These are phyloP conservation scores for Sepioteuthis lessoniana DNA, from an alignment of 2,888 invertebrate genomes.

Conservation along the genomic window DNA sequence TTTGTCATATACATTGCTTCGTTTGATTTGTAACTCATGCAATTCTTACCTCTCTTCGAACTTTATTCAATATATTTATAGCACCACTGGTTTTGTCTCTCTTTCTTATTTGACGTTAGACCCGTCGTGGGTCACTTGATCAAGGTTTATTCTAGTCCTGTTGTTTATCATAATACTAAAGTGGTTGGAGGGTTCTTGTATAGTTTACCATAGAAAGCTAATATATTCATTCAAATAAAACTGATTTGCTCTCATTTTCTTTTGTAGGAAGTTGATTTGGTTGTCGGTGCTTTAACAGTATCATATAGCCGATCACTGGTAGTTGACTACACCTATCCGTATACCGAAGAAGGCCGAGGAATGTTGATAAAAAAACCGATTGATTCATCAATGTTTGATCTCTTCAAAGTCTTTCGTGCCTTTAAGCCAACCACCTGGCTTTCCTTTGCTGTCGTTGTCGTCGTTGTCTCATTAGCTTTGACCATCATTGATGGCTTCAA, in stretches of 20 bases:
- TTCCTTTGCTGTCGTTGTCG: constrained; percentile 55
- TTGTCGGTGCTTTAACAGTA: constrained; percentile 60
- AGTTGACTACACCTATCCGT: constrained; percentile 58
- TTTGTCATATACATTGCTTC: too few relatives aligned
- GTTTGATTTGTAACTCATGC: too few relatives aligned
- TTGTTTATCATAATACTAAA: too few relatives aligned
- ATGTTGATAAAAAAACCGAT: constrained; percentile 60
- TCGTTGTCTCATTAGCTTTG: constrained; percentile 57
- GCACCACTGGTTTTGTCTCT: too few relatives aligned
- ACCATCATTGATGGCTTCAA: constrained; percentile 56
- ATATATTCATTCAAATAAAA: too few relatives aligned
- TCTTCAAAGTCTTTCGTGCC: constrained; percentile 63
- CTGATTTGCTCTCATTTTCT: background rate
- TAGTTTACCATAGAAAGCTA: too few relatives aligned
- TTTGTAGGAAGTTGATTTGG: constrained; percentile 61
- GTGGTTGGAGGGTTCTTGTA: too few relatives aligned
- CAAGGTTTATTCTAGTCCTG: too few relatives aligned
- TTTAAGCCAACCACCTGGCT: constrained; percentile 61
- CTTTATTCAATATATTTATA: too few relatives aligned
- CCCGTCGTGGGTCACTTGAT: too few relatives aligned
- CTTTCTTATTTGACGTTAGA: too few relatives aligned
- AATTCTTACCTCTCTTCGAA: too few relatives aligned
- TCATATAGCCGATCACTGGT: constrained; percentile 56
- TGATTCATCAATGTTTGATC: constrained; percentile 55
- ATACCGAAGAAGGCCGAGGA: constrained; percentile 63